These are phyloP conservation scores for Sarcophaga bullata DNA, from an alignment of 1,140 invertebrate genomes.

Conservation along the genomic window DNA sequence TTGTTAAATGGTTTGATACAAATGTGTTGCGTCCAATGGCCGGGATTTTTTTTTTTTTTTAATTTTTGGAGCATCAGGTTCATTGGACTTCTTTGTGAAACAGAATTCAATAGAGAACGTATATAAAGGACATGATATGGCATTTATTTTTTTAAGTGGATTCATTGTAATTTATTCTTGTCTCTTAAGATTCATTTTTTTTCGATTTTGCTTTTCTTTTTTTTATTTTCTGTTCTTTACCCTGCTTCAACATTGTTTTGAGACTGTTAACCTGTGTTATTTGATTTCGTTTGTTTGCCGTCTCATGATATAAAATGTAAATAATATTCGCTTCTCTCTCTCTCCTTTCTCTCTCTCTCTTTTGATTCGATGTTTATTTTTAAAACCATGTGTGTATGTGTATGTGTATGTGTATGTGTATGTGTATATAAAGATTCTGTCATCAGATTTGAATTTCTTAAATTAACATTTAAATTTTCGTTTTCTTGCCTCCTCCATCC, in stretches of 20 bases:
- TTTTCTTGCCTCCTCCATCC: background rate
- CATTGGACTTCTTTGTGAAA: too few species aligned
- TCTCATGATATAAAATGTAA: slow-evolving; percentile 13
- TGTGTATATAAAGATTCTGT: slow-evolving; percentile 26
- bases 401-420: slow-evolving; percentile 9
- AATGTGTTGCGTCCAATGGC: too few species aligned
- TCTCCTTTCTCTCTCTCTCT: too few species aligned
- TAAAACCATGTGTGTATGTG: background rate
- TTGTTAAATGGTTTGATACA: too few species aligned
- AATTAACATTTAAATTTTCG: background rate
- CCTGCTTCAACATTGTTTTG: background rate
- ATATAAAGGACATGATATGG: background rate
- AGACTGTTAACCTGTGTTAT: background rate
- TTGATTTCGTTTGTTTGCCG: background rate
- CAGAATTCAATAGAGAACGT: too few species aligned
- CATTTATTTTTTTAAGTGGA: slow-evolving; percentile 21
- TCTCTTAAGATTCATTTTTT: too few species aligned
- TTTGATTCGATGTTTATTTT: background rate
- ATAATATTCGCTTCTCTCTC: background rate
- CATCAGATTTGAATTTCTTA: slow-evolving; percentile 21
- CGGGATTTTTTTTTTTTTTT: too few species aligned
- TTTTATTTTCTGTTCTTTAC: background rate
- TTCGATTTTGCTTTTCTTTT: background rate
- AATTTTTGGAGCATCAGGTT: too few species aligned
- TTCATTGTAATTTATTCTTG: slow-evolving; percentile 11